Base-by-base conservation (phyloP, 1,140 invertebrate species). In the Bradysia coprophila region DNA sequence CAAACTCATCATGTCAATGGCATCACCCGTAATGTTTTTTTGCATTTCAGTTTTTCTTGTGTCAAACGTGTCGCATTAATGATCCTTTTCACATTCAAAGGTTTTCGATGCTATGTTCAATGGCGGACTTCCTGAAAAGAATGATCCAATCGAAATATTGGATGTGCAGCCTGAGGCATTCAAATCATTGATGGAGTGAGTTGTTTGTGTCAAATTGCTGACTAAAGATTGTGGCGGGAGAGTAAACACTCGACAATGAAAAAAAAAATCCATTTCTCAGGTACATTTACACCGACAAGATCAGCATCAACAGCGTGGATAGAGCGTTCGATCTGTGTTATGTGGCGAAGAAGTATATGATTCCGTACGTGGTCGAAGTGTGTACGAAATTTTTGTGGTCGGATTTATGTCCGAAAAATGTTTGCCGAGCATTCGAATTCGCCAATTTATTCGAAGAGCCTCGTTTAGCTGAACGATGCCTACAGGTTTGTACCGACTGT, bases 131-230 rank as follows among this genome's bases (percentile, higher is more conserved):
- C 51, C 79, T 62, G 64, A 82, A 48, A 67, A 73, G 41, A 73
- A 69, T 47, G 71, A 76, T 48, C 75, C 76, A 0, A 84, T 89
- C 46, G 68, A 71, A 2, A 85, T 90, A 48, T 65, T 75, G 20
- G 85, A 90, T 63, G 78, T 88, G 3, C 80, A 84, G 54, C 81
- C 84, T 3, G 79, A 87, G 50, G 81, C 83, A 8, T 90, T 90
- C 50, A 76, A 76, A 57, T 74, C 78, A 11, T 61, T 89, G 43
- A 54, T 85, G 2, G 71, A 81, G 62, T 75, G 59, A 61, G 55
- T 49, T 36, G 48, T 59, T 28, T n/a, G n/a, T 53, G 62, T 54
- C 61, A 49, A 54, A 56, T 54, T 42, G 5, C 28, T 11, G 34
- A 40, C 16, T n/a, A n/a, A n/a, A n/a, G n/a, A n/a, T n/a, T n/a